Conservation (phyloP, 2,888 invertebrate genomes). For the Theretra japonica region DNA sequence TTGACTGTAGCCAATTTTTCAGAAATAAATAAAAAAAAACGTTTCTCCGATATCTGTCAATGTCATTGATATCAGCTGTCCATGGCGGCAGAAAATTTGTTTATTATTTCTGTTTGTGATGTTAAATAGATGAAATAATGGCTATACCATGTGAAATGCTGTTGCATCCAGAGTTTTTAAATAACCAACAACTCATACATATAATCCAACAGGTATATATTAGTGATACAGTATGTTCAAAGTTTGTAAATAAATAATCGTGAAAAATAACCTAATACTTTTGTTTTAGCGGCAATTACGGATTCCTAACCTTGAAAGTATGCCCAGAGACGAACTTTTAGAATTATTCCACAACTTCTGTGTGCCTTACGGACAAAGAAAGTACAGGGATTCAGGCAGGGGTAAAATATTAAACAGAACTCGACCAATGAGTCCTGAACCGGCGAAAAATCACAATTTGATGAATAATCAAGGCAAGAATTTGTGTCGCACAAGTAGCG, state of each 20-base stretch:
- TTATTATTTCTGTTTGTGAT: conserved; percentile 34
- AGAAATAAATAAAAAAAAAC: not conserved
- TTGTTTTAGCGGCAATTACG: conserved; percentile 65
- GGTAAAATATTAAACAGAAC: conserved; percentile 69
- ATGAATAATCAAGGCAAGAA: conserved; percentile 45
- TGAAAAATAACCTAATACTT: conserved; percentile 13
- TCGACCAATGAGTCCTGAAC: conserved; percentile 62
- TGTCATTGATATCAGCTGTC: not conserved
- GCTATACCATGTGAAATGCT: conserved; percentile 72
- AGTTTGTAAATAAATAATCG: conserved; percentile 20
- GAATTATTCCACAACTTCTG: conserved; percentile 76
- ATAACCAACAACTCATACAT: conserved; percentile 68
- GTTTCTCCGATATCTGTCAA: not conserved
- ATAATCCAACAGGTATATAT: conserved; percentile 72
- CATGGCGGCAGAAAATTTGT: conserved; percentile 5
- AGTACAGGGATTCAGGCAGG: conserved; percentile 71
- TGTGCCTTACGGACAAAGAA: conserved; percentile 77
- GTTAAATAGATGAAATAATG: conserved; percentile 52
- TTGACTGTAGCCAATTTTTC: too few species aligned
- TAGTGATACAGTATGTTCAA: not conserved
- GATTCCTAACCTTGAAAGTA: conserved; percentile 58
- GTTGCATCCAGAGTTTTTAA: conserved; percentile 76
- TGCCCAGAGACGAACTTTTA: conserved; percentile 69
- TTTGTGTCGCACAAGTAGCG: conserved; percentile 45
- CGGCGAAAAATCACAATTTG: conserved; percentile 47